Conservation (phyloP, 64 coral and sea anemone species). For the Hydrozoanthus tunicans region DNA sequence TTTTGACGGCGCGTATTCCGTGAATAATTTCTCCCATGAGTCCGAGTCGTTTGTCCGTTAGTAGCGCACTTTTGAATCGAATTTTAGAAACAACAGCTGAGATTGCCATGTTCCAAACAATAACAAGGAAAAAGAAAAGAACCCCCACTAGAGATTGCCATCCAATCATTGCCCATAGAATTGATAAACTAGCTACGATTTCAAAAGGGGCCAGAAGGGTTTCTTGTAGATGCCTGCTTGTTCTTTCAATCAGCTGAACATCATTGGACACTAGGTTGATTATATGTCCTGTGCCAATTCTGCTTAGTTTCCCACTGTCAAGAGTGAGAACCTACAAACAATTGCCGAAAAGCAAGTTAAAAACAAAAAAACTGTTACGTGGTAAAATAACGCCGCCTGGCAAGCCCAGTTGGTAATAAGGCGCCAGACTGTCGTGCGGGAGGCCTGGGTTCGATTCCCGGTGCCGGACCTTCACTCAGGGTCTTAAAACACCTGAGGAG, state of each 20-base stretch:
- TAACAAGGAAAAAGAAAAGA: background rate
- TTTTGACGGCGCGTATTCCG: conserved; percentile 43
- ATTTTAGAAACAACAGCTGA: background rate
- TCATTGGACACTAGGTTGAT: conserved; percentile 18
- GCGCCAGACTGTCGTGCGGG: no score
- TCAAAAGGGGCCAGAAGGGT: background rate
- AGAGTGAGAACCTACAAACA: conserved; percentile 18
- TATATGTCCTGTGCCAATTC: conserved; percentile 24
- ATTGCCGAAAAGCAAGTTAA: background rate
- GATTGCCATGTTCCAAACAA: background rate
- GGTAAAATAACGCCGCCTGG: no score
- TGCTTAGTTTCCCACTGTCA: background rate
- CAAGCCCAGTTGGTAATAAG: no score
- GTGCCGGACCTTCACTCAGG: no score
- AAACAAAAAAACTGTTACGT: background rate
- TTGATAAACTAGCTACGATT: background rate
- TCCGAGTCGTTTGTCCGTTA: conserved; percentile 29
- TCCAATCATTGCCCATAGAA: conserved; percentile 15
- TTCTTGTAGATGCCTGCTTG: conserved; percentile 14
- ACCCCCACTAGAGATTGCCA: conserved; percentile 21
- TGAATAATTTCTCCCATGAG: conserved; percentile 45
- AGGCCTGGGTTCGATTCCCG: no score
- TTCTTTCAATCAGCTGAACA: background rate
- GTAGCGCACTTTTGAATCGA: background rate
- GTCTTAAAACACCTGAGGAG: no score